Evolutionary conservation across 2,888 invertebrate genomes (phyloP), one percentile per base, ranked within the genome.

Genomic region (Allacma fusca): DNA sequence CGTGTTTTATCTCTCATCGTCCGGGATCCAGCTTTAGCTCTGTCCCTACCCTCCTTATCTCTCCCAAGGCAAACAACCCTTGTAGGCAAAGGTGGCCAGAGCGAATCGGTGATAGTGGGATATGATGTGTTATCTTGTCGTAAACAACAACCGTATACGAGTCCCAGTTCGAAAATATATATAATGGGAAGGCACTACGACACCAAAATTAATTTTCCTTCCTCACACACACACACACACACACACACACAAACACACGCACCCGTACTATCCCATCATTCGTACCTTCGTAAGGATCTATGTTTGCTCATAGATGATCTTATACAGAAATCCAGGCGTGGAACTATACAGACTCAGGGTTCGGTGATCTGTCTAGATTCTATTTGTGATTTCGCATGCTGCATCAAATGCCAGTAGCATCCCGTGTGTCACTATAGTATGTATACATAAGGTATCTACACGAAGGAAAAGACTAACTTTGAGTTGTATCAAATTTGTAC

Each of bases 201-300:
- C 72, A 72, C 34, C 72, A 29, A 72, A 72, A 72, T 72, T 72
- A 72, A 72, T 72, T 72, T 72, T 72, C 57, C 43, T 26, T 21
- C 68, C 13, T 40, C 50, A n/a, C 40, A 50, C 50, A 13, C 16
- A 50, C 4, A 13, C n/a, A n/a, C 50, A 50, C 16, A 50, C 50
- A 50, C 50, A 50, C 50, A 50, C 19, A n/a, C 16, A n/a, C 16
- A 7, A 7, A 34, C 34, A 34, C 34, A 34, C 34, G 34, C 34
- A 34, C 9, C 9, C 34, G 34, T 34, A 34, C n/a, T 34, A 34
- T 34, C 34, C n/a, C n/a, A n/a, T n/a, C n/a, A n/a, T n/a, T n/a
- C n/a, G n/a, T n/a, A n/a, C n/a, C n/a, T n/a, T n/a, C n/a, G n/a
- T n/a, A n/a, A n/a, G n/a, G n/a, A n/a, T n/a, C n/a, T n/a, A n/a